Evolutionary conservation across 2,797 vertebrate species (phyloP).

Genomic region (Siniperca obscura): DNA sequence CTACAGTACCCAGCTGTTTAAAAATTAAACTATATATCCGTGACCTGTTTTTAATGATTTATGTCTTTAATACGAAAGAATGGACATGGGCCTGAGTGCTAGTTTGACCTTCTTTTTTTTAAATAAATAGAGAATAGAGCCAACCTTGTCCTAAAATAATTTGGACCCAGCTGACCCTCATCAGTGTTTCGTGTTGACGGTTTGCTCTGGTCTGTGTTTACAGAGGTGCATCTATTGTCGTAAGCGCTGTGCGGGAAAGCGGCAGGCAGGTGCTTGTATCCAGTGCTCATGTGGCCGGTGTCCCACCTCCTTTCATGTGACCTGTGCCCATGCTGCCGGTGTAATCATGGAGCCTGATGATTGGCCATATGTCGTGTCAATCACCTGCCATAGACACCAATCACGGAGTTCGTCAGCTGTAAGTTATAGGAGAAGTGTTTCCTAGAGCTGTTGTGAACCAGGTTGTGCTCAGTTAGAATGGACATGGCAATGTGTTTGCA

Average conservation of each 20-base stretch:
- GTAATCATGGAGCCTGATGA: constrained; percentile 95
- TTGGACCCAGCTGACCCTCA: neutral
- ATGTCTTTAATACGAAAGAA: neutral
- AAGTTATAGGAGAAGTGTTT: constrained; percentile 74
- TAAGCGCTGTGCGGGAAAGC: constrained; percentile 86
- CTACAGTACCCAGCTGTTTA: neutral
- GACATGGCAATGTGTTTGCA: constrained; percentile 7
- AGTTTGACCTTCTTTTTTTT: too few relatives aligned
- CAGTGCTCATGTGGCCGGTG: constrained; percentile 96
- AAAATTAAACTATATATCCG: neutral
- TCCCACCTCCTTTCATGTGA: constrained; percentile 96
- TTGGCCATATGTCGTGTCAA: constrained; percentile 96
- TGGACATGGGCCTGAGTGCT: neutral
- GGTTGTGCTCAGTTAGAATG: constrained; percentile 16
- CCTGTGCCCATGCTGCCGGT: constrained; percentile 95
- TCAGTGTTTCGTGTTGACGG: constrained; percentile 38
- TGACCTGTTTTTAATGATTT: neutral
- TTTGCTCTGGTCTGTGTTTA: constrained; percentile 64
- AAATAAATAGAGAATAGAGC: neutral
- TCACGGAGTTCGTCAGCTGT: constrained; percentile 88
- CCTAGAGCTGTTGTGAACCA: constrained; percentile 19
- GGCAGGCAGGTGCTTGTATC: constrained; percentile 92
- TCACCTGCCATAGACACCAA: constrained; percentile 96
- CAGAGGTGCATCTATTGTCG: constrained; percentile 89
- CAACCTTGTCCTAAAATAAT: neutral